Conservation (phyloP, 1,140 invertebrate genomes). For the Magallana angulata region DNA sequence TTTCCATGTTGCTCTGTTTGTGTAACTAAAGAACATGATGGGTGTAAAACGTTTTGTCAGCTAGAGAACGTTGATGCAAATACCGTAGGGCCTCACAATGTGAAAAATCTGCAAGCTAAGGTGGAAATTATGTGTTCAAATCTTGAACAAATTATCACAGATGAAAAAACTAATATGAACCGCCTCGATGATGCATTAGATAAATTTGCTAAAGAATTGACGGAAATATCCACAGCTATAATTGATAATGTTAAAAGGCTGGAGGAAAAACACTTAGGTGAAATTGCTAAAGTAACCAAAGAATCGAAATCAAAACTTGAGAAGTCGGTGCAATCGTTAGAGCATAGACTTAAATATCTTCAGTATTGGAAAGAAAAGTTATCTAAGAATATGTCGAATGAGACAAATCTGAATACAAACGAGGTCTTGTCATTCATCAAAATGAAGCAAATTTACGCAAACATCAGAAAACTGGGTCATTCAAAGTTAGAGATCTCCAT, state of each 20-base stretch:
- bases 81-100: neutral
- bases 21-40: neutral
- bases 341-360: neutral
- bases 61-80: neutral
- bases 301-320: neutral
- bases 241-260: neutral
- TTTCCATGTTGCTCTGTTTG: neutral
- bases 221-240: neutral
- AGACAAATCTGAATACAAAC: neutral
- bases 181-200: neutral
- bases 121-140: neutral
- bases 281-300: neutral
- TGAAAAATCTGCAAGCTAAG: neutral
- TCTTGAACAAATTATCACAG: neutral
- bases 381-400: neutral
- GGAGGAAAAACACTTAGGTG: neutral
- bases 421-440: neutral
- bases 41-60: neutral
- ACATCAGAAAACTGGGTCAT: neutral
- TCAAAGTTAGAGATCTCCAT: neutral
- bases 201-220: neutral
- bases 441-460: neutral
- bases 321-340: neutral
- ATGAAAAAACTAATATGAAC: neutral
- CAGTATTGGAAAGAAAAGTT: neutral